phyloP scores from a whole-genome alignment of 1,140 invertebrate species.

The Hirudo medicinalis region DNA sequence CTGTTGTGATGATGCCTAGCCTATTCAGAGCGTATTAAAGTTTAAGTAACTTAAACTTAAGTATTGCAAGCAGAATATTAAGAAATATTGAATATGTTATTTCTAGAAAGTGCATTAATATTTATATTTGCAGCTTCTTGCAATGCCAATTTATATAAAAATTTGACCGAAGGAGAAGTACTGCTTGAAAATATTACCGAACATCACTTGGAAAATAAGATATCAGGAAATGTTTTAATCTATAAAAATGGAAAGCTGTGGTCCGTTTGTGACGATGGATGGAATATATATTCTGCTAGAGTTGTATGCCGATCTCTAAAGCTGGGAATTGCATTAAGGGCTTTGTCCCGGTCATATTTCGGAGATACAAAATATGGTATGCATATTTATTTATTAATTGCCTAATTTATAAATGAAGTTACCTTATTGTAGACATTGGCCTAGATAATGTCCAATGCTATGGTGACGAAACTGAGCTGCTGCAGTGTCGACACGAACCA shows the following conservation, averaged over 20 bases:
- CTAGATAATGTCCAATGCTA: constrained; percentile 55
- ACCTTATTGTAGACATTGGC: constrained; percentile 46
- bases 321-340: constrained; percentile 17
- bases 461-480: constrained; percentile 53
- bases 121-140: background rate
- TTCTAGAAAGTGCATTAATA: background rate
- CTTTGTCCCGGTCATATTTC: constrained; percentile 14
- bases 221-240: constrained; percentile 54
- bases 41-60: background rate
- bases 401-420: constrained; percentile 41
- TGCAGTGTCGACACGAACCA: constrained; percentile 51
- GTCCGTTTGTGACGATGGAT: constrained; percentile 79
- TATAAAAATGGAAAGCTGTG: constrained; percentile 72
- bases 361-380: constrained; percentile 18
- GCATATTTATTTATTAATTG: background rate
- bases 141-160: background rate
- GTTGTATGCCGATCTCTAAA: constrained; percentile 69
- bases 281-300: constrained; percentile 63
- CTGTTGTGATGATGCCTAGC: too few relatives aligned
- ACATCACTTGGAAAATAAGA: background rate
- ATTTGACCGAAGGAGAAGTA: background rate
- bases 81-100: constrained; percentile 1
- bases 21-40: too few relatives aligned
- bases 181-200: background rate
- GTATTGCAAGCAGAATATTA: background rate